Percentiles rank a stretch among this genome's conserved stretches.
These are phyloP conservation scores for Rhodeus uyekii DNA, from an alignment of 2,797 vertebrate species.

Conservation along the genomic window DNA sequence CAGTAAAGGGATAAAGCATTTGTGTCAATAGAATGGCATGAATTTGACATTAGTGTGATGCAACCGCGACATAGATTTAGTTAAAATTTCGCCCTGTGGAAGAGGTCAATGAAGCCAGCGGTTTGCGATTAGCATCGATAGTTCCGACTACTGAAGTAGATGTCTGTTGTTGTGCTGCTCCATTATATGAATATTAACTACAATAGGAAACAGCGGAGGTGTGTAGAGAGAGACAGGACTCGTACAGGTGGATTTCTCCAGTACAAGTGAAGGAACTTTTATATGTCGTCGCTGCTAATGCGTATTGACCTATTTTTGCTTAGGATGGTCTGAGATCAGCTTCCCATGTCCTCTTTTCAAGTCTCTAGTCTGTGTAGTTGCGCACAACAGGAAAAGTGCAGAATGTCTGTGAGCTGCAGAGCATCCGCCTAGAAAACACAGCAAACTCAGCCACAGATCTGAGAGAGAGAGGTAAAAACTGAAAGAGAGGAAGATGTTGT, in stretches of 20 bases:
- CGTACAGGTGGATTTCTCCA: neutral
- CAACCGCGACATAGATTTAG: neutral
- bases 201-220: neutral
- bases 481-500: slow-evolving; percentile 5
- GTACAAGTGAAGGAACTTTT: slow-evolving; percentile 1
- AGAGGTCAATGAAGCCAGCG: neutral
- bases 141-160: neutral
- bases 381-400: slow-evolving; percentile 33
- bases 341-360: slow-evolving; percentile 25
- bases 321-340: slow-evolving; percentile 19
- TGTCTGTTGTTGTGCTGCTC: neutral
- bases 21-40: neutral
- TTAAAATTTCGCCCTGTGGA: neutral
- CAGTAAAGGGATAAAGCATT: neutral
- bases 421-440: slow-evolving; percentile 44
- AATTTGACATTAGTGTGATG: neutral
- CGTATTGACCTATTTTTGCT: slow-evolving; percentile 23
- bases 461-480: neutral
- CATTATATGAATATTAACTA: neutral
- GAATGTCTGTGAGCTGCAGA: slow-evolving; percentile 41
- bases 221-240: neutral
- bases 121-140: neutral
- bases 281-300: neutral
- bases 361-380: slow-evolving; percentile 1
- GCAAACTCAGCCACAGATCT: slow-evolving; percentile 21